Conservation (phyloP, 1,140 invertebrate species). For the Aphelenchoides fujianensis region DNA sequence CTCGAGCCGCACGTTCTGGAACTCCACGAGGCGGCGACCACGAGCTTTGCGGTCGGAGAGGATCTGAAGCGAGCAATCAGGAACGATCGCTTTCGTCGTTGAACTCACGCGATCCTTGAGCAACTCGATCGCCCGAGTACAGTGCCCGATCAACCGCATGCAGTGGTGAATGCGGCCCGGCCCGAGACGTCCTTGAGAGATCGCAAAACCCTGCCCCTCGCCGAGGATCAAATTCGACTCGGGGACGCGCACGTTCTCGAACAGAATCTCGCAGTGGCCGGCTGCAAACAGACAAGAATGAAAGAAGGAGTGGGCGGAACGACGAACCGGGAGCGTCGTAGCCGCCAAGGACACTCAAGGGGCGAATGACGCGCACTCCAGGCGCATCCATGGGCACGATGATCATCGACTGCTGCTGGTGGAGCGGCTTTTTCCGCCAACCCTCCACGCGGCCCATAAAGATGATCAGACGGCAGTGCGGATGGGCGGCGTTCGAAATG, state of each 20-base stretch:
- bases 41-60: constrained; percentile 63
- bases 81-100: background rate
- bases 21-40: constrained; percentile 63
- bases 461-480: constrained; percentile 64
- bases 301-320: too few species aligned
- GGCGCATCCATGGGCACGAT: constrained; percentile 65
- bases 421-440: constrained; percentile 40
- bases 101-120: constrained; percentile 64
- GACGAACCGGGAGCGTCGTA: constrained; percentile 65
- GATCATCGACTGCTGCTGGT: constrained; percentile 66
- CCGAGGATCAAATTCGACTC: constrained; percentile 64
- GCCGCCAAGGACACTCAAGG: constrained; percentile 64
- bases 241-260: constrained; percentile 65
- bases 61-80: constrained; percentile 23
- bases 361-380: constrained; percentile 64
- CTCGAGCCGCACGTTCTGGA: constrained; percentile 64
- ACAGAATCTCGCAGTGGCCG: constrained; percentile 65
- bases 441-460: constrained; percentile 66
- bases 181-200: constrained; percentile 66
- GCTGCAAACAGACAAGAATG: too few species aligned
- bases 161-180: constrained; percentile 66
- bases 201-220: constrained; percentile 66
- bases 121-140: constrained; percentile 63
- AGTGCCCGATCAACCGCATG: constrained; percentile 65
- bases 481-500: constrained; percentile 65